A percentile compares a stretch with the other conserved stretches of the same genome.
Evolutionary conservation across 2,797 vertebrate species (phyloP).

Genomic region (Petrocephalus sullivani): DNA sequence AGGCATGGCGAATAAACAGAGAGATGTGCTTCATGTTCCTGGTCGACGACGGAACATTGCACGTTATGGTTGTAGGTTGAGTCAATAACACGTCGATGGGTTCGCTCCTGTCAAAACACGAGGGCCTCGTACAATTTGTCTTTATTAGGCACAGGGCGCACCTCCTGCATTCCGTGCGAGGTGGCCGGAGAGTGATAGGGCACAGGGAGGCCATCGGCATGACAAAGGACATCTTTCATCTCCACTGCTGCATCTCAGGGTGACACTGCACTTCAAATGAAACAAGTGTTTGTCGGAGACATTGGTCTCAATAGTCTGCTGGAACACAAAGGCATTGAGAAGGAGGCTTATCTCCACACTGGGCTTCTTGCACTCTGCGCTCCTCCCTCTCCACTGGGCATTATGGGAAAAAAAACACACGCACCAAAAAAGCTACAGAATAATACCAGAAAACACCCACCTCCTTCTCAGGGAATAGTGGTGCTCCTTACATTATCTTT

Average conservation of each 20-base stretch:
- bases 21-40: not conserved
- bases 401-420: not conserved
- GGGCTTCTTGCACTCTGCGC: constrained; percentile 3
- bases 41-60: not conserved
- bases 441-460: constrained; percentile 2
- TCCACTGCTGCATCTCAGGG: constrained; percentile 36
- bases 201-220: constrained; percentile 31
- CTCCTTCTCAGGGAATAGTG: not conserved
- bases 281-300: constrained; percentile 28
- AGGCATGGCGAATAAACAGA: not conserved
- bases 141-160: constrained; percentile 26
- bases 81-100: not conserved
- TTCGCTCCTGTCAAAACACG: constrained; percentile 7
- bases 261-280: constrained; percentile 31
- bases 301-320: constrained; percentile 11
- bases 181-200: not conserved
- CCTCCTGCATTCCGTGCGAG: constrained; percentile 13
- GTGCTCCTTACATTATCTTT: constrained; percentile 1
- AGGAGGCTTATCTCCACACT: constrained; percentile 13
- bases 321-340: constrained; percentile 23
- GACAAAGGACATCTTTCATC: constrained; percentile 39
- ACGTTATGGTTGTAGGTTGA: not conserved
- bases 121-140: constrained; percentile 26
- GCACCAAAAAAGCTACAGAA: constrained; percentile 5
- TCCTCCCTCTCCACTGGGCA: constrained; percentile 3